These are phyloP conservation scores for Apamea crenata DNA, from an alignment of 2,888 invertebrate species.

Conservation along the genomic window DNA sequence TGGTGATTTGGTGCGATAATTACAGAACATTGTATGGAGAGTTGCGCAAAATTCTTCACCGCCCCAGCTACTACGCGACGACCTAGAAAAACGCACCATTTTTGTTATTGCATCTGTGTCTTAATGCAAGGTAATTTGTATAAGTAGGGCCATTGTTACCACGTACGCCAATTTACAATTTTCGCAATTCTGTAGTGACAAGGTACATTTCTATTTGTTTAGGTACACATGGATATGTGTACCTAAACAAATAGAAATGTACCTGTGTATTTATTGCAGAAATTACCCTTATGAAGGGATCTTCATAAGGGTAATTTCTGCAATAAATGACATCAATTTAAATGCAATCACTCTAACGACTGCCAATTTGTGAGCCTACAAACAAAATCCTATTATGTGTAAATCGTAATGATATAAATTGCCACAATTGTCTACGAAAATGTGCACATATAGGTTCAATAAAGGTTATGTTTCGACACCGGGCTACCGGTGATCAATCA, in stretches of 20 bases:
- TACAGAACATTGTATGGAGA: slow-evolving; percentile 78
- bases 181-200: slow-evolving; percentile 20
- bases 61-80: slow-evolving; percentile 71
- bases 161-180: slow-evolving; percentile 6
- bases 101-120: slow-evolving; percentile 68
- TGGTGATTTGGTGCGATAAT: slow-evolving; percentile 80
- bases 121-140: slow-evolving; percentile 46
- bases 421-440: slow-evolving; percentile 78
- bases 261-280: too few relatives aligned
- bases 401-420: slow-evolving; percentile 83
- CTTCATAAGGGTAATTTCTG: slow-evolving; percentile 69
- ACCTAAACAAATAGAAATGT: too few relatives aligned
- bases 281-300: too few relatives aligned
- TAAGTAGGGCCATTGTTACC: slow-evolving; percentile 39
- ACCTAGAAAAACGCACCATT: slow-evolving; percentile 79
- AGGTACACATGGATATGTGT: slow-evolving; percentile 52
- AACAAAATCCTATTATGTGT: slow-evolving; percentile 81
- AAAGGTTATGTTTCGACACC: slow-evolving; percentile 80
- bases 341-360: slow-evolving; percentile 82
- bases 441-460: slow-evolving; percentile 66
- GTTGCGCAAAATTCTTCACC: slow-evolving; percentile 78
- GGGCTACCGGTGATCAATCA: slow-evolving; percentile 74
- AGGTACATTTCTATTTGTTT: slow-evolving; percentile 35
- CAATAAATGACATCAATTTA: slow-evolving; percentile 81
- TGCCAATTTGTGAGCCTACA: slow-evolving; percentile 73